Evolutionary conservation across 2,888 invertebrate species (phyloP).

Genomic region (Folsomia manolachei): DNA sequence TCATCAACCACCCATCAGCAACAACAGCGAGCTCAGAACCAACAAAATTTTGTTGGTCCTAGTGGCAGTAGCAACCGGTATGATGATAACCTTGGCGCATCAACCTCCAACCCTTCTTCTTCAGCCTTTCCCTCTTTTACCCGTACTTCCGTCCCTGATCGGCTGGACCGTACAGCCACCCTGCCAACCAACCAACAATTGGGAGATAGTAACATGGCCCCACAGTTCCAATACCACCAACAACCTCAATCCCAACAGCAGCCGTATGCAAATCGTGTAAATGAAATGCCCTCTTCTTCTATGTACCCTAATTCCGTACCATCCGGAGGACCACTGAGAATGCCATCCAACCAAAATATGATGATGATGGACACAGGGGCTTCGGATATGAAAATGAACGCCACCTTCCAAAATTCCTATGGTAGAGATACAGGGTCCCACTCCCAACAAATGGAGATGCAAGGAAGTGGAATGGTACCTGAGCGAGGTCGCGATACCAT

Average conservation of each 20-base stretch:
- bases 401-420: slow-evolving; percentile 42
- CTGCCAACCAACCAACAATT: slow-evolving; percentile 34
- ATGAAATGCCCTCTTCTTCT: slow-evolving; percentile 37
- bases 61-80: slow-evolving; percentile 37
- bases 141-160: slow-evolving; percentile 51
- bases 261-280: slow-evolving; percentile 44
- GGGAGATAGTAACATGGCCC: slow-evolving; percentile 37
- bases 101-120: slow-evolving; percentile 18
- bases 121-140: slow-evolving; percentile 31
- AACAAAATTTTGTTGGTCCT: slow-evolving; percentile 17
- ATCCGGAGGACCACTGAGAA: slow-evolving; percentile 24
- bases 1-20: slow-evolving; percentile 18
- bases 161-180: slow-evolving; percentile 49
- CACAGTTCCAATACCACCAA: slow-evolving; percentile 37
- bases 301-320: not conserved
- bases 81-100: slow-evolving; percentile 37
- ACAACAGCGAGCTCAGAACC: slow-evolving; percentile 27
- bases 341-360: slow-evolving; percentile 41
- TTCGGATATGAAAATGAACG: slow-evolving; percentile 29
- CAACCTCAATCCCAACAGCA: slow-evolving; percentile 32
- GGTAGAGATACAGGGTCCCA: slow-evolving; percentile 44
- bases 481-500: slow-evolving; percentile 47
- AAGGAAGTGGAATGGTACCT: slow-evolving; percentile 32
- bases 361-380: slow-evolving; percentile 38
- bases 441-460: slow-evolving; percentile 47